Evolutionary conservation across 2,113 vertebrate genomes (phyloP), one percentile per base, ranked within the genome.

Genomic region (Tor tambroides): DNA sequence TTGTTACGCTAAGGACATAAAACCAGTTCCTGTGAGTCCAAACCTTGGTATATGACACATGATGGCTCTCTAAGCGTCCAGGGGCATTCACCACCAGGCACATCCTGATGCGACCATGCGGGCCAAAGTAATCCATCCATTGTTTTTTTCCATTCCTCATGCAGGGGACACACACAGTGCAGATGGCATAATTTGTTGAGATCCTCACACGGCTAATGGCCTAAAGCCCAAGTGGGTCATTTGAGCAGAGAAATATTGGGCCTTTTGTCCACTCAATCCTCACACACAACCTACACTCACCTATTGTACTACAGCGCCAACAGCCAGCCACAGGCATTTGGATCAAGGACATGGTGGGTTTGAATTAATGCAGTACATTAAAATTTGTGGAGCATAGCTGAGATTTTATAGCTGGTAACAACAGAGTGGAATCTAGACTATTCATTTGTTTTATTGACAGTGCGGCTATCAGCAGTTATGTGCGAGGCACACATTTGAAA

Each of bases 141-240:
- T 78, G 88, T 72, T 84, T 84, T 74, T 88, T 76, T 46, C 80
- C 74, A 59, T 63, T 51, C n/a, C 51, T 83, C 59, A 54, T 74
- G 38, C 41, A 8, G 76, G 85, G 84, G 81, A 81, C 79, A 90
- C 84, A 69, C 51, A 28, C 30, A 26, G 81, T 87, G 83, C 89
- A 89, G 88, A 89, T 91, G 88, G 87, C 80, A 23, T 89, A 79
- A 91, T 90, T 89, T 89, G 63, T 90, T 88, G 88, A 87, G 87
- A 87, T 91, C 87, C 86, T 87, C 83, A 84, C 84, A 56, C 78
- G 10, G 87, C 89, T 91, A 90, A 91, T 89, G 85, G 86, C 89
- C 86, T 86, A 85, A 89, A 89, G 79, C 87, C 89, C 90, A 90
- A 85, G 89, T 88, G 91, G 91, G 85, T 87, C 86, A 87, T 89